Percentiles rank a stretch among this genome's conserved stretches.
Conservation (phyloP, 2,113 vertebrate species). For the Indri indri region DNA sequence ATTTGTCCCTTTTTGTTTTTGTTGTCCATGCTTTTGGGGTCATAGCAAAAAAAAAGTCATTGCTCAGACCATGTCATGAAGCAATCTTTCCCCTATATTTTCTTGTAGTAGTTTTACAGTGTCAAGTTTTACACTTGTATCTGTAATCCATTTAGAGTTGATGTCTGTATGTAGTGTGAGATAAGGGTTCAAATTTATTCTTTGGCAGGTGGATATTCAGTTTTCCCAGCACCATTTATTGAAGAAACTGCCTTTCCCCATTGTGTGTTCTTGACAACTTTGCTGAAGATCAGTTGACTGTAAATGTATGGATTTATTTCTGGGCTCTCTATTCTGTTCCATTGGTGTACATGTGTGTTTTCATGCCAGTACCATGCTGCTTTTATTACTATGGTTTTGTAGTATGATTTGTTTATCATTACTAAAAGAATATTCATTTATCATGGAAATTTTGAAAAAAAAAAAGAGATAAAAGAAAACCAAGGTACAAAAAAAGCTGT, state of each 20-base stretch:
- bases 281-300: not conserved
- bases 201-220: not conserved
- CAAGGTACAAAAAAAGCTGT: not conserved
- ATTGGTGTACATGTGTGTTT: not conserved
- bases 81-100: not conserved
- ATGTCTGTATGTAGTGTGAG: not conserved
- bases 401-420: not conserved
- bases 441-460: not conserved
- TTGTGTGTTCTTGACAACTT: not conserved
- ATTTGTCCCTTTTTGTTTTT: not conserved
- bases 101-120: not conserved
- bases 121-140: not conserved
- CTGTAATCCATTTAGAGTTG: not conserved
- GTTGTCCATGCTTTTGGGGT: not conserved
- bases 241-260: not conserved
- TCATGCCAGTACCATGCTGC: not conserved
- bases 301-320: not conserved
- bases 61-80: not conserved
- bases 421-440: not conserved
- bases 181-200: not conserved
- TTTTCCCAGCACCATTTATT: not conserved
- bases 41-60: not conserved
- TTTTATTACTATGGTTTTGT: not conserved
- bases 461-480: not conserved
- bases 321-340: not conserved